A percentile compares a stretch with the other conserved stretches of the same genome.
phyloP scores from a whole-genome alignment of 2,113 vertebrate species.

The Rhynchomys soricoides region DNA sequence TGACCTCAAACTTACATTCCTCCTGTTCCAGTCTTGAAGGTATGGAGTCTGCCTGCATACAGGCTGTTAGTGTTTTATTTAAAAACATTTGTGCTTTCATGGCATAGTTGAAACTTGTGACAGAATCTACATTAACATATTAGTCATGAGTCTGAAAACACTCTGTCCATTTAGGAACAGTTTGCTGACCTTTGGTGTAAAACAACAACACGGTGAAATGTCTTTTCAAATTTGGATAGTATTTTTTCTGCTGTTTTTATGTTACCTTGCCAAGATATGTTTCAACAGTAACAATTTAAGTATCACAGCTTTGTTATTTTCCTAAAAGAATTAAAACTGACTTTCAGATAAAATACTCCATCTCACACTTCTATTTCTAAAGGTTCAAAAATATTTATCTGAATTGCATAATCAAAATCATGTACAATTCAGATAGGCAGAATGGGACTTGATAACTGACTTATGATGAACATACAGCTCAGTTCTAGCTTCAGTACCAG shows the following conservation, averaged over 20 bases:
- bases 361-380: conserved; percentile 20
- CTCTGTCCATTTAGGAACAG: background rate
- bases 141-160: background rate
- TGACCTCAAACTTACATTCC: background rate
- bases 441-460: background rate
- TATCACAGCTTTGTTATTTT: conserved; percentile 1
- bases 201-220: background rate
- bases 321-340: conserved; percentile 3
- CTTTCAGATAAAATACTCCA: conserved; percentile 29
- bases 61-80: background rate
- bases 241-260: background rate
- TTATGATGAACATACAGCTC: background rate
- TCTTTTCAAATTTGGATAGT: background rate
- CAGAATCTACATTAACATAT: background rate
- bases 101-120: background rate
- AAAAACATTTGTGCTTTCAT: background rate
- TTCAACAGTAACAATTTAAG: conserved; percentile 29
- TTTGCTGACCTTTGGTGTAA: background rate
- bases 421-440: background rate
- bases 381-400: background rate
- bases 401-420: background rate
- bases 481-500: background rate
- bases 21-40: background rate
- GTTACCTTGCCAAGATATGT: background rate
- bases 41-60: background rate